Conservation (phyloP, 2,113 vertebrate genomes). For the Grus americana region DNA sequence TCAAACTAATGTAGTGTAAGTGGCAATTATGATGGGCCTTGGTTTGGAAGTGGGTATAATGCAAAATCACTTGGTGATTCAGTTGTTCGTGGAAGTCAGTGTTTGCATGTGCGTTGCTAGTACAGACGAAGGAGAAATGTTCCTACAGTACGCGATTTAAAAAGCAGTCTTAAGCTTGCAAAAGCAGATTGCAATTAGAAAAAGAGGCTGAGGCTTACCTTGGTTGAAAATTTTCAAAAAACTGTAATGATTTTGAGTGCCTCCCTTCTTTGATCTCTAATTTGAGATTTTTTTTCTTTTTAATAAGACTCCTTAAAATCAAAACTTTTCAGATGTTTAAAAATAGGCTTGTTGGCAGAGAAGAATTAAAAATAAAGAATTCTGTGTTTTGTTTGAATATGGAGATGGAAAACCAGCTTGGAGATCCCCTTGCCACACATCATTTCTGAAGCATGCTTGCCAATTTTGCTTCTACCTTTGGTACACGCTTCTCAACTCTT, state of each 20-base stretch:
- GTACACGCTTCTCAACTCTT: neutral
- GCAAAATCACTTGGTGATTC: neutral
- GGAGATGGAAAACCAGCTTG: neutral
- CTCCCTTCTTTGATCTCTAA: neutral
- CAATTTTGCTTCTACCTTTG: neutral
- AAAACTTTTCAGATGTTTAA: neutral
- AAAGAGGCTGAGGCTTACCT: neutral
- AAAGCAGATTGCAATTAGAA: neutral
- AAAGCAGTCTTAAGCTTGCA: neutral
- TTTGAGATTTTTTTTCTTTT: neutral
- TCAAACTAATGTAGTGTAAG: neutral
- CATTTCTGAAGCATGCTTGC: neutral
- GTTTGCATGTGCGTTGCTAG: neutral
- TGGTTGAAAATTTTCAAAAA: neutral
- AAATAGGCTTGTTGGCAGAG: neutral
- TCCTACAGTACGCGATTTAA: neutral
- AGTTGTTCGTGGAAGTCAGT: neutral
- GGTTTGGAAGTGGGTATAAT: neutral
- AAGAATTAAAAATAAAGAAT: neutral
- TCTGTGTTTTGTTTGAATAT: neutral
- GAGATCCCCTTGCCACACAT: neutral
- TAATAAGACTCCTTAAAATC: neutral
- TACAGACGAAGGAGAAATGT: neutral
- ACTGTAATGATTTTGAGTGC: neutral
- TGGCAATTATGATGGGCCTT: neutral